A percentile compares a stretch with the other conserved stretches of the same genome.
Conservation (phyloP, 1,140 invertebrate genomes). For the Zaprionus nigranus region DNA sequence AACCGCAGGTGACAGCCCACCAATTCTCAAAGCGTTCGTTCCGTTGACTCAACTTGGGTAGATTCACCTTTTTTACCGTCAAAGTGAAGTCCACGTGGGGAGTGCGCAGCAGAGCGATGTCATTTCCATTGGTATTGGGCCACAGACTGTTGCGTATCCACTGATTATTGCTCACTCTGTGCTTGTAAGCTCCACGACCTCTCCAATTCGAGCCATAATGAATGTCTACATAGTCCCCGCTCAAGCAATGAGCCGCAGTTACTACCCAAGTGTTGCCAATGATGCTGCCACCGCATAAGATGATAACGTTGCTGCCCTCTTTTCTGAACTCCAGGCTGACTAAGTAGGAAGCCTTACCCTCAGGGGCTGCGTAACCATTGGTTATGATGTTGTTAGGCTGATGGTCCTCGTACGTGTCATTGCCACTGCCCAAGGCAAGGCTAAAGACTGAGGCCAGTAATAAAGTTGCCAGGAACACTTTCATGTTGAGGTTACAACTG, state of each 20-base stretch:
- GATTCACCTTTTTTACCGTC: constrained; percentile 41
- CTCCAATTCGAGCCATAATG: constrained; percentile 68
- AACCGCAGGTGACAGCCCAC: constrained; percentile 61
- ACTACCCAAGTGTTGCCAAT: constrained; percentile 86
- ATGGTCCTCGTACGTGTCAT: constrained; percentile 29
- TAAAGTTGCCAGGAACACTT: constrained; percentile 35
- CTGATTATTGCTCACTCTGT: constrained; percentile 52
- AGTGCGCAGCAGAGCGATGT: constrained; percentile 62
- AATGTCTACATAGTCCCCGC: constrained; percentile 52
- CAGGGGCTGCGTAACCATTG: constrained; percentile 57
- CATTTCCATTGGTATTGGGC: constrained; percentile 45
- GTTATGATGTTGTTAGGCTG: constrained; percentile 49
- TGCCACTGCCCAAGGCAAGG: constrained; percentile 29
- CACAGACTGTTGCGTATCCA: constrained; percentile 57
- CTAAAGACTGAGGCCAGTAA: constrained; percentile 22
- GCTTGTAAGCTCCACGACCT: constrained; percentile 38
- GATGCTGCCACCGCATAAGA: constrained; percentile 86
- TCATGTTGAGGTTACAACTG: constrained; percentile 35
- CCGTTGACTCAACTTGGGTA: constrained; percentile 42
- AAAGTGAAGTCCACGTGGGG: constrained; percentile 42
- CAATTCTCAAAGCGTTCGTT: constrained; percentile 47
- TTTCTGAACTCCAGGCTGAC: constrained; percentile 81
- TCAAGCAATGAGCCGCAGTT: constrained; percentile 87
- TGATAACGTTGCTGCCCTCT: constrained; percentile 49
- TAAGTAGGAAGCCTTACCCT: constrained; percentile 85